phyloP scores from a whole-genome alignment of 2,797 vertebrate genomes.

The Florisuga fusca region DNA sequence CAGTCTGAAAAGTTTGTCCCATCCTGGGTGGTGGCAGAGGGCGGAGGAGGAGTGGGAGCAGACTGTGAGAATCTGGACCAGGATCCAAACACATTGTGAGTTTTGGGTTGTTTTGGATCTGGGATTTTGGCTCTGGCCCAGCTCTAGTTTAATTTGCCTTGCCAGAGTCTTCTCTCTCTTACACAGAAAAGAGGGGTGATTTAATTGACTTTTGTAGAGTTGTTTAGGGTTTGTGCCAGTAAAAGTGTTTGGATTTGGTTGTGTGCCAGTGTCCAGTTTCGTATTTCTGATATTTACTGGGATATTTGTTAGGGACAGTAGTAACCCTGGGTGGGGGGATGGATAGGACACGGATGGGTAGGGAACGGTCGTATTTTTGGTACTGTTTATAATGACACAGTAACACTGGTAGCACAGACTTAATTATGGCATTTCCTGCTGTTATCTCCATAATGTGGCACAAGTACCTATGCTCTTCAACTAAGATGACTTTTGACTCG shows the following conservation, averaged over 20 bases:
- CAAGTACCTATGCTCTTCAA: conserved; percentile 45
- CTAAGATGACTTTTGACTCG: conserved; percentile 54
- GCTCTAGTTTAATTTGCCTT: conserved; percentile 54
- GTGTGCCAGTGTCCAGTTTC: not conserved
- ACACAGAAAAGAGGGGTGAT: conserved; percentile 2
- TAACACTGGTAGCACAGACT: not conserved
- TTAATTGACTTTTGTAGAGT: not conserved
- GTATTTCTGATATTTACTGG: not conserved
- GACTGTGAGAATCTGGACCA: conserved; percentile 41
- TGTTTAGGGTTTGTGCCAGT: not conserved
- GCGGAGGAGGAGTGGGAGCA: not conserved
- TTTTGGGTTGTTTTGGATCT: conserved; percentile 2
- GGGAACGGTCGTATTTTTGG: not conserved
- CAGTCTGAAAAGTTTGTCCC: not conserved
- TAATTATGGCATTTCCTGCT: conserved; percentile 26
- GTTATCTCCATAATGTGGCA: not conserved
- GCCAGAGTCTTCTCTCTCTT: not conserved
- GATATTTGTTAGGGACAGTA: not conserved
- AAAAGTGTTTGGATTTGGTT: not conserved
- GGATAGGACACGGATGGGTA: not conserved
- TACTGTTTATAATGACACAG: not conserved
- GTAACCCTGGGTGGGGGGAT: not conserved
- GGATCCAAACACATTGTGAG: not conserved
- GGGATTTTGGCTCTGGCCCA: conserved; percentile 44
- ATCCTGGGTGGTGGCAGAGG: not conserved